Conservation (phyloP, 2,888 invertebrate species). For the Tricholauxania praeusta region DNA sequence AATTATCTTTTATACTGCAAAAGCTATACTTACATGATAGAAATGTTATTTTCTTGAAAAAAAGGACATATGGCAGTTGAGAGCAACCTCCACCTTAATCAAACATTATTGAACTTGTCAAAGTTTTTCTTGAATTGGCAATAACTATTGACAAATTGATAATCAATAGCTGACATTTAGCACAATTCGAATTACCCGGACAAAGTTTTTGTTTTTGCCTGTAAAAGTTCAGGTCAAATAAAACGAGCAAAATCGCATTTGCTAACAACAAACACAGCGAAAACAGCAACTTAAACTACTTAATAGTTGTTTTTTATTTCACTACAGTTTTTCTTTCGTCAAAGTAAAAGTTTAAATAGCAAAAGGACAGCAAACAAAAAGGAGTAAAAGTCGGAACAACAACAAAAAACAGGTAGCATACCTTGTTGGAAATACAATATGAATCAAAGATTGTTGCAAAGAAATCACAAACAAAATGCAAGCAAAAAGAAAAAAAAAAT, state of each 20-base stretch:
- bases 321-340: constrained; percentile 6
- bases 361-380: neutral
- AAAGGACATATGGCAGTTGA: too few relatives aligned
- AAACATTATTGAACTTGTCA: constrained; percentile 22
- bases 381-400: neutral
- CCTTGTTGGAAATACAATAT: neutral
- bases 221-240: constrained; percentile 39
- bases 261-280: constrained; percentile 6
- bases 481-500: neutral
- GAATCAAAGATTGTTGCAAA: constrained; percentile 35
- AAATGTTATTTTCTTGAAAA: too few relatives aligned
- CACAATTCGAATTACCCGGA: constrained; percentile 62
- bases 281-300: neutral
- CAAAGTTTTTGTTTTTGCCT: constrained; percentile 44
- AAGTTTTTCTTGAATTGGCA: too few relatives aligned
- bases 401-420: neutral
- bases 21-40: too few relatives aligned
- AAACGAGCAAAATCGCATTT: constrained; percentile 26
- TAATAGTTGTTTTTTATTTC: constrained; percentile 1
- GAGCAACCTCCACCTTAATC: too few relatives aligned
- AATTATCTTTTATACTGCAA: too few relatives aligned
- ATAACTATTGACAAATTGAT: constrained; percentile 50
- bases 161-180: constrained; percentile 59
- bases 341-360: neutral
- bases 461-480: constrained; percentile 6